These are phyloP conservation scores for Watsonalla cultraria DNA, from an alignment of 2,888 invertebrate genomes.

Conservation along the genomic window DNA sequence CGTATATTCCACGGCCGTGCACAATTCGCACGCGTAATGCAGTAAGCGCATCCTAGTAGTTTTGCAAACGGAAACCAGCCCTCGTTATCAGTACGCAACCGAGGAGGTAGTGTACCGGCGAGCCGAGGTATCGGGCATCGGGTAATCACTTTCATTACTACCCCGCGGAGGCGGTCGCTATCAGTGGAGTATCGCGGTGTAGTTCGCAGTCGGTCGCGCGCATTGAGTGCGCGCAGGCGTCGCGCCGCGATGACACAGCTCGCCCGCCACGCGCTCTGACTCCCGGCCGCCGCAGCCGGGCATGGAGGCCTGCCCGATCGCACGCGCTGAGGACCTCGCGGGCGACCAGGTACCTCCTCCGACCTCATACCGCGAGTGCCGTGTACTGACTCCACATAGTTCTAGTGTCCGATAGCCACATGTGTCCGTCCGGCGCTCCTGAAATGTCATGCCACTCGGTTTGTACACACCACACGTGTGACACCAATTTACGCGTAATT, in stretches of 20 bases:
- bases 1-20: not conserved
- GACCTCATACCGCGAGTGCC: constrained; percentile 9
- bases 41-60: constrained; percentile 21
- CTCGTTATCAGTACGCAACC: constrained; percentile 60
- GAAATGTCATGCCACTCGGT: constrained; percentile 21
- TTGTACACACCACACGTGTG: constrained; percentile 26
- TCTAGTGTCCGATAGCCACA: not conserved
- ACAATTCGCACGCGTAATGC: constrained; percentile 3
- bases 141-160: constrained; percentile 75
- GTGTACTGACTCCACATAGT: not conserved
- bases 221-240: constrained; percentile 53
- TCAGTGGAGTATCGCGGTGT: constrained; percentile 30
- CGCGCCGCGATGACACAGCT: constrained; percentile 37
- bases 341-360: constrained; percentile 68
- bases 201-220: constrained; percentile 50
- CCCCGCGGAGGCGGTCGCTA: constrained; percentile 67
- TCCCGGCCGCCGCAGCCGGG: constrained; percentile 55
- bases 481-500: not conserved
- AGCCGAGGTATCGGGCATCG: constrained; percentile 30
- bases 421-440: not conserved
- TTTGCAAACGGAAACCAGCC: constrained; percentile 43
- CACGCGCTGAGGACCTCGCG: constrained; percentile 71
- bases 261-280: constrained; percentile 26
- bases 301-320: constrained; percentile 73
- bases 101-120: not conserved